phyloP scores from a whole-genome alignment of 2,888 invertebrate species.

The Polydrusus tereticollis region DNA sequence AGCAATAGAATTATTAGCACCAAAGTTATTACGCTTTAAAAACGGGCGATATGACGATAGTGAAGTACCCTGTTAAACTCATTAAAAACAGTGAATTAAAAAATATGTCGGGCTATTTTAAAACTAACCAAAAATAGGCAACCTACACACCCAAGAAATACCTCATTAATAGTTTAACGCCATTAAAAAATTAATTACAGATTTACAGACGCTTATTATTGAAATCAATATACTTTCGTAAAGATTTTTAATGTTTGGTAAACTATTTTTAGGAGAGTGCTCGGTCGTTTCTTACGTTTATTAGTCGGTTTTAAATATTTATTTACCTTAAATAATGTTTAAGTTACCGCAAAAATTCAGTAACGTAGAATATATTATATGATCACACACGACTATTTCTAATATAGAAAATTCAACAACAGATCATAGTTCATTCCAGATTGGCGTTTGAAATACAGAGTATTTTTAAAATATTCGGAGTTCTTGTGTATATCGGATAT shows the following conservation, averaged over 20 bases:
- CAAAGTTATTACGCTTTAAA: no score
- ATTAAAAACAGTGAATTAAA: no score
- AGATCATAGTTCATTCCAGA: no score
- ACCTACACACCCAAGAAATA: background rate
- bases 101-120: background rate
- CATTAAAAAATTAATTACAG: background rate
- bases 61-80: no score
- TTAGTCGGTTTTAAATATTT: slow-evolving; percentile 29
- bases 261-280: slow-evolving; percentile 33
- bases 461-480: no score
- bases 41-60: no score
- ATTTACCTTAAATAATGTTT: slow-evolving; percentile 40
- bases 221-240: background rate
- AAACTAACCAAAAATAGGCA: no score
- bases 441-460: no score
- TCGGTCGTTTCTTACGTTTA: slow-evolving; percentile 30
- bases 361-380: background rate
- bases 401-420: no score
- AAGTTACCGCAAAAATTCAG: slow-evolving; percentile 15
- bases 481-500: no score
- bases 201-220: background rate
- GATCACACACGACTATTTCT: no score
- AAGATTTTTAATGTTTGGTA: background rate
- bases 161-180: background rate
- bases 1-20: no score